These are phyloP conservation scores for Bradypodion ventrale DNA, from an alignment of 2,797 vertebrate genomes.

Conservation along the genomic window DNA sequence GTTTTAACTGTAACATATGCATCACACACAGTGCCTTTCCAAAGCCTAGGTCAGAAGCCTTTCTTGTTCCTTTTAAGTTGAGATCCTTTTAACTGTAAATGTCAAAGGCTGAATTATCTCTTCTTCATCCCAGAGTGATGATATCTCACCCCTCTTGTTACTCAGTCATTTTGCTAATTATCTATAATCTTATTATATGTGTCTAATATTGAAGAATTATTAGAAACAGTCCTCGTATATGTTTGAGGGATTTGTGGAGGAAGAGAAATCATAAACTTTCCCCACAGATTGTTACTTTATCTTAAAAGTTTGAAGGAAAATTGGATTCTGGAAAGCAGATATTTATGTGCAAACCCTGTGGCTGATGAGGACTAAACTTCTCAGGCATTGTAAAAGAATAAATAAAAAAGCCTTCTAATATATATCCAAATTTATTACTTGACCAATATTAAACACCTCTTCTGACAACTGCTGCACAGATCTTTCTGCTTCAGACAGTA, in stretches of 20 bases:
- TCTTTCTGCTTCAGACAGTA: conserved; percentile 27
- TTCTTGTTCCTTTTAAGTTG: neutral
- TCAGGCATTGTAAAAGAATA: conserved; percentile 15
- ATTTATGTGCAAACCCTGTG: conserved; percentile 14
- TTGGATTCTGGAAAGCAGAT: neutral
- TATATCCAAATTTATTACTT: conserved; percentile 17
- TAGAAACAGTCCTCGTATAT: neutral
- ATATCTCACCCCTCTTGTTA: neutral
- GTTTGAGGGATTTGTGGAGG: neutral
- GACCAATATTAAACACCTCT: neutral
- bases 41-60: neutral
- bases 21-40: neutral
- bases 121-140: neutral
- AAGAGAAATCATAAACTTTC: neutral
- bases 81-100: neutral
- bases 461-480: conserved; percentile 31
- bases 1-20: too few species aligned
- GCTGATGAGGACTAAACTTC: too few species aligned
- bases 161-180: neutral
- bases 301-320: neutral
- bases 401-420: conserved; percentile 11
- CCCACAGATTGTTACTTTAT: neutral
- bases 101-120: neutral
- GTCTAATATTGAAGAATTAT: neutral
- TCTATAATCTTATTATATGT: neutral